Evolutionary conservation across 1,140 invertebrate genomes (phyloP).

Genomic region (fruit fly (Drosophila melanogaster)): Release_6_plus_ISO1_MT NC_004354.4:9936501-9937000

Average conservation of each 20-base stretch:
- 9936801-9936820: constrained; percentile 27
- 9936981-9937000: constrained; percentile 28
- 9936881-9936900: constrained; percentile 77
- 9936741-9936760: constrained; percentile 14
- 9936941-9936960: constrained; percentile 46
- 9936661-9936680: constrained; percentile 57
- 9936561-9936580: constrained; percentile 8
- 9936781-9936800: constrained; percentile 55
- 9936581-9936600: constrained; percentile 56
- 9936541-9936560: constrained; percentile 58
- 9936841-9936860: constrained; percentile 20
- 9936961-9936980: constrained; percentile 4
- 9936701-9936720: constrained; percentile 58
- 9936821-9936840: not conserved
- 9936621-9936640: not conserved
- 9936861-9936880: constrained; percentile 59
- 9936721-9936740: constrained; percentile 22
- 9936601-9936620: constrained; percentile 69
- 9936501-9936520: not conserved
- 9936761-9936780: constrained; percentile 36
- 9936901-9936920: constrained; percentile 77
- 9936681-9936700: constrained; percentile 68
- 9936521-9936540: constrained; percentile 53
- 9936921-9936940: constrained; percentile 61
- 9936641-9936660: not conserved